Evolutionary conservation across 2,888 invertebrate species (phyloP), one percentile per base, ranked within the genome.

Genomic region (Acleris holmiana): DNA sequence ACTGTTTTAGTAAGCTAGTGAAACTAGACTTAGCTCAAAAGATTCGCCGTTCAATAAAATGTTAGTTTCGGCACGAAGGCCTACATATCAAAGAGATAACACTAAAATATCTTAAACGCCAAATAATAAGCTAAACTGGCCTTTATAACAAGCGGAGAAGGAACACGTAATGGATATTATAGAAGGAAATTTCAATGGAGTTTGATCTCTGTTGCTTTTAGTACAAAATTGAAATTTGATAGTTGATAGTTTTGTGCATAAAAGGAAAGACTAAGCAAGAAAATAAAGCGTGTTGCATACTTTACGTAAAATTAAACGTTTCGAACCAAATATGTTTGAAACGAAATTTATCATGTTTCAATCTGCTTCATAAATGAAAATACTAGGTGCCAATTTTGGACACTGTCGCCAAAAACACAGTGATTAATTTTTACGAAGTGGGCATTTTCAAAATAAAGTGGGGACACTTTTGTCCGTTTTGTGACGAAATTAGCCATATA

Each of bases 31-130:
- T 80, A 79, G 80, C 86, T 84, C 79, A 80, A 86, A 89, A 86
- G 88, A 90, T 77, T 80, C 85, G 88, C 88, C 84, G 84, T 85
- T 80, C 79, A 79, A 82, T 83, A 82, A 86, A 90, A 90, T 82
- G 91, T 79, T 90, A 88, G 85, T 89, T 91, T 91, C 86, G 88
- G 89, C 91, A 91, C 91, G 90, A 87, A 89, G 79, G 80, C 80
- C 83, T 82, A 76, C 89, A 84, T 75, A 84, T 90, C 86, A 89
- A 71, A 71, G 71, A 76, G 75, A 79, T 78, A 82, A 83, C 73
- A 83, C 78, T 74, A 76, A 81, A 88, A 81, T 76, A 82, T 78
- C 77, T 76, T 76, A 76, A 76, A 77, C 71, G 69, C 71, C 68
- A 75, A 71, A 61, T 68, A 69, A 68, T 72, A 68, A 60, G 68